These are phyloP conservation scores for Tachina lurida DNA, from an alignment of 2,888 invertebrate species.

Conservation along the genomic window DNA sequence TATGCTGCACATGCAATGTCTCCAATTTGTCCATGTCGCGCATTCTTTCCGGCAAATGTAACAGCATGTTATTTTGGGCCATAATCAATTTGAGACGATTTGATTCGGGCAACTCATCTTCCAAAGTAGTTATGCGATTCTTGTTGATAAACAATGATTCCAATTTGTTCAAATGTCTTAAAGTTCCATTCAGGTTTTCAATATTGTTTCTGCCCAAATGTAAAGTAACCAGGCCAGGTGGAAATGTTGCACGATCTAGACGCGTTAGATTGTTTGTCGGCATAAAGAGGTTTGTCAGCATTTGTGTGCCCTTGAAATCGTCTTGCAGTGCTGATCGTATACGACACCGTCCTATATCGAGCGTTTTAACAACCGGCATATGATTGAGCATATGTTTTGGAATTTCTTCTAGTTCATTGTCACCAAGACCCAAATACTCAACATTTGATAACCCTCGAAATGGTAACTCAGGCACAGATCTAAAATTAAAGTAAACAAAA, in stretches of 20 bases:
- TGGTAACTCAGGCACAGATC: constrained; percentile 88
- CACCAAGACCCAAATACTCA: constrained; percentile 90
- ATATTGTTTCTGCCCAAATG: constrained; percentile 91
- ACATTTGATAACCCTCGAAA: constrained; percentile 90
- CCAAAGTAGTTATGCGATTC: constrained; percentile 89
- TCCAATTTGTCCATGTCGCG: constrained; percentile 88
- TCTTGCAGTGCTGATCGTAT: constrained; percentile 89
- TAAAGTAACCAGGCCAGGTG: constrained; percentile 87
- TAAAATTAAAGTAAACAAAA: constrained; percentile 81
- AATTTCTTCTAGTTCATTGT: constrained; percentile 90
- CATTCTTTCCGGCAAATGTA: constrained; percentile 88
- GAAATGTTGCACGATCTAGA: constrained; percentile 89
- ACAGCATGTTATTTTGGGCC: constrained; percentile 89
- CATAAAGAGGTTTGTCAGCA: constrained; percentile 88
- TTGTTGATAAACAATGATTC: constrained; percentile 91
- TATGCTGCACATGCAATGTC: constrained; percentile 88
- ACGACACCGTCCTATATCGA: constrained; percentile 92
- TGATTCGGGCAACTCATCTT: constrained; percentile 89
- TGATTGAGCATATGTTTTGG: constrained; percentile 90
- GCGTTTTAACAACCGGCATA: constrained; percentile 89
- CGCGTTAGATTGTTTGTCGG: constrained; percentile 90
- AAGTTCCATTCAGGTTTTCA: constrained; percentile 88
- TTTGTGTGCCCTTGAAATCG: constrained; percentile 89
- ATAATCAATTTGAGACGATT: constrained; percentile 87
- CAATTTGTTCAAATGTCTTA: constrained; percentile 88